Conservation (phyloP, 1,140 invertebrate genomes). For the Mya arenaria region DNA sequence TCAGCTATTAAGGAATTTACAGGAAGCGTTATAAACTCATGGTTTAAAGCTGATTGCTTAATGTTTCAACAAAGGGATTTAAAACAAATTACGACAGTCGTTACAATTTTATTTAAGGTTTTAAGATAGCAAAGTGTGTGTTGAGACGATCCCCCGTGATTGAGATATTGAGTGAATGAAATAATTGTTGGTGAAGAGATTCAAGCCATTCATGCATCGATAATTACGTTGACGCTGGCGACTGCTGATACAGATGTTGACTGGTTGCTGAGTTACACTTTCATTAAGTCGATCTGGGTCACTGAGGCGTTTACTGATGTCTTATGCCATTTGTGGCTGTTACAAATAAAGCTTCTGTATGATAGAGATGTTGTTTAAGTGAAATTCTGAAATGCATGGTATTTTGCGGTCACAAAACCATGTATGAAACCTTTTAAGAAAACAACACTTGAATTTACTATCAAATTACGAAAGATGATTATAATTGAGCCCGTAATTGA, state of each 20-base stretch:
- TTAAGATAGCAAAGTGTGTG: not conserved
- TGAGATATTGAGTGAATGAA: not conserved
- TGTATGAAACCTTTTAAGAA: too few species aligned
- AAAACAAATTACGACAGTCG: too few species aligned
- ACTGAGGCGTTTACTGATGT: slow-evolving; percentile 1
- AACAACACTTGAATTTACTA: too few species aligned
- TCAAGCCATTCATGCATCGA: slow-evolving; percentile 5
- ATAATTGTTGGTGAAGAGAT: not conserved
- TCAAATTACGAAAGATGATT: not conserved
- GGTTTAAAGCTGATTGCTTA: too few species aligned
- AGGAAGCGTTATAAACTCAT: too few species aligned
- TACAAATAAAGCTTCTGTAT: slow-evolving; percentile 14
- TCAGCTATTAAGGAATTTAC: too few species aligned
- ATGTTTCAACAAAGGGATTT: too few species aligned
- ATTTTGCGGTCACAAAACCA: not conserved
- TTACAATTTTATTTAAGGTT: not conserved
- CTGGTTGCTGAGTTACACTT: slow-evolving; percentile 7
- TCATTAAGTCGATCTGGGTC: slow-evolving; percentile 27
- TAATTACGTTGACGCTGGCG: not conserved
- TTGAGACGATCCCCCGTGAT: not conserved
- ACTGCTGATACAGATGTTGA: not conserved
- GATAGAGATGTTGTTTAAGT: slow-evolving; percentile 7
- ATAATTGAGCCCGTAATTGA: not conserved
- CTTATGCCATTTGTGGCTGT: not conserved
- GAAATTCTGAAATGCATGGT: not conserved